Percentiles rank a stretch among this genome's conserved stretches.
phyloP scores from a whole-genome alignment of 2,797 vertebrate species.

The Gadopsis bispinosus region DNA sequence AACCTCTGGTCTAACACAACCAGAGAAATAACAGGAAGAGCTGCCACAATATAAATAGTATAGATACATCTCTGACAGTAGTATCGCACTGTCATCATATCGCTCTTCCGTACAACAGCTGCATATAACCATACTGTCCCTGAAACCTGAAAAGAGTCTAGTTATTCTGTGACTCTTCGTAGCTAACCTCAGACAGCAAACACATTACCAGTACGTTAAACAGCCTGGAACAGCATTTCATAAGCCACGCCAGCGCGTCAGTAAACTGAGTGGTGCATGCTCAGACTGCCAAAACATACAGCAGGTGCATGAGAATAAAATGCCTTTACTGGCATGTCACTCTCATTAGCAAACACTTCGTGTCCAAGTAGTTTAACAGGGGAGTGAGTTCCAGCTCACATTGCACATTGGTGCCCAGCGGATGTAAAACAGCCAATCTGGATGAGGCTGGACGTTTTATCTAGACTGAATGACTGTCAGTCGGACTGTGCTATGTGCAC shows the following conservation, averaged over 20 bases:
- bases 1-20: not conserved
- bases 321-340: not conserved
- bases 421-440: constrained; percentile 38
- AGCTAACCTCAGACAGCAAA: constrained; percentile 31
- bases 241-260: constrained; percentile 12
- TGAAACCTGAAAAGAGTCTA: not conserved
- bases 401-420: not conserved
- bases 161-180: constrained; percentile 9
- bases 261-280: constrained; percentile 32
- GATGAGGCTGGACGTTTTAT: not conserved
- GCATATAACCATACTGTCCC: not conserved
- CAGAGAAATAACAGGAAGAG: not conserved
- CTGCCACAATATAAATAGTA: not conserved
- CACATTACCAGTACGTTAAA: constrained; percentile 23
- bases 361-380: constrained; percentile 8
- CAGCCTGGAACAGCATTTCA: constrained; percentile 25
- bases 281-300: constrained; percentile 23
- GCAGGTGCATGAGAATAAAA: constrained; percentile 20
- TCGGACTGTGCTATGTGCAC: constrained; percentile 10
- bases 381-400: constrained; percentile 3
- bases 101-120: not conserved
- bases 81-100: not conserved
- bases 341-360: constrained; percentile 27
- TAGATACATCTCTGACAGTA: not conserved
- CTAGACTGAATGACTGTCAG: too few relatives aligned